Percentiles rank a stretch among this genome's conserved stretches.
Evolutionary conservation across 2,797 vertebrate genomes (phyloP).

Genomic region (Trachops cirrhosus): DNA sequence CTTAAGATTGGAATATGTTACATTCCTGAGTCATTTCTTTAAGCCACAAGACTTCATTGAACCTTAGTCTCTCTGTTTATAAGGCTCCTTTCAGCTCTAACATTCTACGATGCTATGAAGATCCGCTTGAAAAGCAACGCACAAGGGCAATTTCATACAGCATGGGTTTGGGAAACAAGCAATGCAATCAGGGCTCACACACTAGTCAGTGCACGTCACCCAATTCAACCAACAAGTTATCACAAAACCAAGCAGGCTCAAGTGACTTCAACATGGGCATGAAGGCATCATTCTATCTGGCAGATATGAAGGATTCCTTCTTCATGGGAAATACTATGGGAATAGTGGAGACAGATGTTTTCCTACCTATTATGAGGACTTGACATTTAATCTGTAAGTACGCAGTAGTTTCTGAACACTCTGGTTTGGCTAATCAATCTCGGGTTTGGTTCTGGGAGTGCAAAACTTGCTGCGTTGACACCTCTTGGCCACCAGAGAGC

Average conservation of each 20-base stretch:
- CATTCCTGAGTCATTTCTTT: constrained; percentile 25
- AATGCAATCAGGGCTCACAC: background rate
- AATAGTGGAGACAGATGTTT: background rate
- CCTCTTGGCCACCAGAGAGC: constrained; percentile 74
- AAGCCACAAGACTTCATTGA: background rate
- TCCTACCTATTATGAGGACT: background rate
- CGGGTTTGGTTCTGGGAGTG: constrained; percentile 37
- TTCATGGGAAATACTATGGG: background rate
- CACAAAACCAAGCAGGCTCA: constrained; percentile 8
- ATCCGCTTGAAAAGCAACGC: background rate
- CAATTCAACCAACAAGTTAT: background rate
- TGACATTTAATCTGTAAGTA: background rate
- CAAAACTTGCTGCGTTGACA: constrained; percentile 62
- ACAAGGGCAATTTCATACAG: background rate
- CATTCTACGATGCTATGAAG: background rate
- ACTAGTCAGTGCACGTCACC: background rate
- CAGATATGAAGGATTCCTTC: background rate
- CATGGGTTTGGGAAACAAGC: background rate
- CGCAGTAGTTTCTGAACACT: background rate
- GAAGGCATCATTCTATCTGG: background rate
- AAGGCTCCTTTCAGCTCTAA: constrained; percentile 17
- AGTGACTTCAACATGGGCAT: background rate
- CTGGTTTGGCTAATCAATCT: constrained; percentile 33
- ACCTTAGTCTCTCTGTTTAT: constrained; percentile 4
- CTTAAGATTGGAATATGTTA: background rate